A percentile compares a stretch with the other conserved stretches of the same genome.
Conservation (phyloP, 1,140 invertebrate species). For the Drosophila pruinosa region DNA sequence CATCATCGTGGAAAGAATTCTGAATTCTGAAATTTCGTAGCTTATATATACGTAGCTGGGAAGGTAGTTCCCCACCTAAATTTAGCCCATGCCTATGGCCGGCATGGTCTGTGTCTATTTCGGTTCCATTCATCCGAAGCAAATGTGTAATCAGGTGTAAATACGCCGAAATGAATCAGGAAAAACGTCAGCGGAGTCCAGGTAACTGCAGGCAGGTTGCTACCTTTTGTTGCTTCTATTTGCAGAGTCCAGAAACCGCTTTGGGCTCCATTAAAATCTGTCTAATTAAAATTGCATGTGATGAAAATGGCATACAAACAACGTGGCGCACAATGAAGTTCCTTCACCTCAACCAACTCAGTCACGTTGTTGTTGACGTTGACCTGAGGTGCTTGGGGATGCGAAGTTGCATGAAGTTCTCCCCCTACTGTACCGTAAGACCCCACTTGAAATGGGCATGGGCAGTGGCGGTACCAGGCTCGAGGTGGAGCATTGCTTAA, state of each 20-base stretch:
- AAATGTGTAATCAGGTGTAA: slow-evolving; percentile 41
- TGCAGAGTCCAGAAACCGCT: slow-evolving; percentile 13
- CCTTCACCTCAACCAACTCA: slow-evolving; percentile 58
- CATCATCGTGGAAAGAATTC: neutral
- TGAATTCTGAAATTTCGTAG: no score
- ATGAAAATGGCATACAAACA: slow-evolving; percentile 28
- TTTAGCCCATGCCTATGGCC: neutral
- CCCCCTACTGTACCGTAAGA: neutral
- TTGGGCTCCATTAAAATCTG: slow-evolving; percentile 57
- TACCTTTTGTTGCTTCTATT: slow-evolving; percentile 22
- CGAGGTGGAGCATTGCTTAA: slow-evolving; percentile 43
- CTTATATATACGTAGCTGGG: neutral
- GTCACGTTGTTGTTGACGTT: no score
- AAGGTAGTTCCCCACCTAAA: neutral
- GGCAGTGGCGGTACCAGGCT: neutral
- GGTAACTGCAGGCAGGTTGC: neutral
- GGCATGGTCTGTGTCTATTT: neutral
- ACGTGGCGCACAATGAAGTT: slow-evolving; percentile 35
- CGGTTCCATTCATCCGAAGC: neutral
- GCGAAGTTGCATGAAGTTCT: neutral
- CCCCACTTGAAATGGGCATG: neutral
- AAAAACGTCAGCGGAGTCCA: slow-evolving; percentile 30
- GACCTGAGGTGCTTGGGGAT: no score
- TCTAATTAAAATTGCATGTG: slow-evolving; percentile 61
- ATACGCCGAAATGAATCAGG: slow-evolving; percentile 5